Base-by-base conservation (phyloP, 2,797 vertebrate species). In the Coendou prehensilis region DNA sequence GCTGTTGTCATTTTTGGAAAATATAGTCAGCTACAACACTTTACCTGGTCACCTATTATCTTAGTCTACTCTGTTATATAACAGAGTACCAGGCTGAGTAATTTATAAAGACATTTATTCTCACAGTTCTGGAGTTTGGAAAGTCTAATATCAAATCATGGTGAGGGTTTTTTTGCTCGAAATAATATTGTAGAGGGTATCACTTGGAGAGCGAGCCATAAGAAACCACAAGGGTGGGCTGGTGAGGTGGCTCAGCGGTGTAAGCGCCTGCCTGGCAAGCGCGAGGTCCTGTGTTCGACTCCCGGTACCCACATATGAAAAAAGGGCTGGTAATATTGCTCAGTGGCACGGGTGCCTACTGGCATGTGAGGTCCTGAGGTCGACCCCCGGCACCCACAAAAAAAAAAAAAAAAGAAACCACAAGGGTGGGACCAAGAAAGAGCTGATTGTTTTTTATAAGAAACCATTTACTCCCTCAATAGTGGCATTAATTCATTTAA, bases 1-100 rank as follows among this genome's bases (percentile, higher is more conserved):
- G 47, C 85, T 87, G 23, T 94, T 57, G 45, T 50, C 30, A 83
- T 41, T 85, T 85, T 57, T 79, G 41, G 33, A 82, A 85, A 95
- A 94, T 50, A 45, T 8, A 61, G 18, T 37, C 26, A 69, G n/a
- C 47, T 26, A 13, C 4, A 63, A 33, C 13, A 23, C 50, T 93
- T 93, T 50, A 41, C 59, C 37, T 52, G 41, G 26, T 89, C 73
- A 28, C 41, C 26, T 87, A 14, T 87, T 67, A 47, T 52, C 45
- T 80, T 69, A 78, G 45, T 33, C 28, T 33, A 18, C 67, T 56
- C 67, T 67, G 59, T 71, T 67, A 67, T n/a, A 6, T 71, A 37
- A n/a, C 54, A 71, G 37, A 82, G 59, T 73, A n/a, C 41, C 22
- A 73, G 22, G 41, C 28, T 69, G 71, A 89, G 20, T 50, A 78